Conservation (phyloP, 2,113 vertebrate species). For the Mystacornis crossleyi region DNA sequence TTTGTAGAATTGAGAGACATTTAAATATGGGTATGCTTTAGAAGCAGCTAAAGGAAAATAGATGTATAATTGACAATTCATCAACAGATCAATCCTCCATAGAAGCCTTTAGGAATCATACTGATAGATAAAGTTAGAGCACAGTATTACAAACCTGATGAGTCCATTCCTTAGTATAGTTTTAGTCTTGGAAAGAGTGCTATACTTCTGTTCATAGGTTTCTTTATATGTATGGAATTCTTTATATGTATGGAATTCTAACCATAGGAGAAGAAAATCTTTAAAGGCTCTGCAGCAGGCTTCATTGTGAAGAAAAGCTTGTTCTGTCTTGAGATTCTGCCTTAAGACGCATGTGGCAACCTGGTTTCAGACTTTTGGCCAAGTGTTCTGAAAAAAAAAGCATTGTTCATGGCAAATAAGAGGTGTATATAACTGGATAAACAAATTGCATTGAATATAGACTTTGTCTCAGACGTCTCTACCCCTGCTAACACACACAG, state of each 20-base stretch:
- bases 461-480: neutral
- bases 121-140: neutral
- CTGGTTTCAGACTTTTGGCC: neutral
- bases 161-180: neutral
- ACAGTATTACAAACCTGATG: neutral
- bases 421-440: neutral
- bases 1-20: neutral
- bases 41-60: neutral
- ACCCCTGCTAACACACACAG: neutral
- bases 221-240: neutral
- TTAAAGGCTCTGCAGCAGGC: neutral
- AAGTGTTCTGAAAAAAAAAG: neutral
- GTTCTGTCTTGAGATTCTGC: neutral
- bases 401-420: neutral
- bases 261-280: neutral
- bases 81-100: neutral
- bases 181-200: neutral
- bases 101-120: neutral
- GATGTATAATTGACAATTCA: neutral
- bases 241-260: too few relatives aligned
- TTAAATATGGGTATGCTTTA: neutral
- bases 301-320: neutral
- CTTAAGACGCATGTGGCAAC: neutral
- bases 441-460: neutral
- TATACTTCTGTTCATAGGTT: neutral